Base-by-base conservation (phyloP, 2,797 vertebrate species). In the Spinibarbus caldwelli region DNA sequence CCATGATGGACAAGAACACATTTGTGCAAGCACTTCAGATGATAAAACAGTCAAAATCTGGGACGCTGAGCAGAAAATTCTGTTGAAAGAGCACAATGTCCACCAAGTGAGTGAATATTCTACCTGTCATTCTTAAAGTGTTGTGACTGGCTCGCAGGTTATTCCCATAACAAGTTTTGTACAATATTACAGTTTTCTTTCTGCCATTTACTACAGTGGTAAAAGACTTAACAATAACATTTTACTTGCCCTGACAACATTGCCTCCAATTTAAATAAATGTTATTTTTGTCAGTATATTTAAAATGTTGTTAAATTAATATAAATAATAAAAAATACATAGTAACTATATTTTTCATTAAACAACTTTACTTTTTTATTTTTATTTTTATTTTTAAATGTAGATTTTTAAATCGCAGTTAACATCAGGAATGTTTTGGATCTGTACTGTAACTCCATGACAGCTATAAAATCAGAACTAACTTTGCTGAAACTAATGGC, bases 21-120 rank as follows among this genome's bases (percentile, higher is more conserved):
- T 97, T 43, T 99, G 98, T 78, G 97, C 96, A 92, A 99, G 96
- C 90, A 93, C 96, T 89, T 97, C 97, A 8, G 95, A 93, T 6
- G 98, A 99, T 0, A 97, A 97, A 0, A 95, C 89, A 0, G 78
- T 99, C 79, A 94, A 90, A 67, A 89, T 98, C 87, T 99, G 98
- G 98, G 96, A 99, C 66, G 72, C 92, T 0, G 92, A 94, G 43
- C 90, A 70, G 0, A 93, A 92, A 91, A 5, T 86, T 4, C 15
- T 95, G 0, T 76, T 97, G 52, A 93, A 87, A 6, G 97, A 97
- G 59, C 93, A 97, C 75, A 89, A 89, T 5, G 87, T 93, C 71
- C 98, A 99, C 92, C 96, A 97, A 97, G 98, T 95, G 80, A 87
- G 90, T n/a, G 4, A 21, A 36, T 43, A 6, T 29, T 26, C 12